Evolutionary conservation across 2,797 vertebrate species (phyloP).

Genomic region (Hyperoplus lanceolatus): DNA sequence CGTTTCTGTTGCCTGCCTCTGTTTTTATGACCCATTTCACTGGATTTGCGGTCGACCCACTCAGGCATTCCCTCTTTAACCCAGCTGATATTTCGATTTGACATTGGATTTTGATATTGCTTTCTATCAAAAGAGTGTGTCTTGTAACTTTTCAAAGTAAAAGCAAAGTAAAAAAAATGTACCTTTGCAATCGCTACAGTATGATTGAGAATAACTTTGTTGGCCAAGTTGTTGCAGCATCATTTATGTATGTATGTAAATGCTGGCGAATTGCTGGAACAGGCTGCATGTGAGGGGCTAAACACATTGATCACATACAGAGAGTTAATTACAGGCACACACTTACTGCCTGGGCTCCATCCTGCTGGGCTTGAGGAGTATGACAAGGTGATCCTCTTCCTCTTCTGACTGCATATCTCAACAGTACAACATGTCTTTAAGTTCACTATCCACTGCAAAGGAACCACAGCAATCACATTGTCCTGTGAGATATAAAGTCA

Average conservation of each 20-base stretch:
- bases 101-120: neutral
- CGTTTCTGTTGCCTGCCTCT: constrained; percentile 60
- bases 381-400: too few species aligned
- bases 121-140: neutral
- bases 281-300: too few species aligned
- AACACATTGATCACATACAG: too few species aligned
- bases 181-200: neutral
- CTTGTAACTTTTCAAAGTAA: too few species aligned
- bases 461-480: neutral
- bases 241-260: too few species aligned
- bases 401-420: too few species aligned
- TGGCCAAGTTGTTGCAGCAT: neutral
- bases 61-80: constrained; percentile 15
- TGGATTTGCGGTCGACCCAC: constrained; percentile 55
- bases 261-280: too few species aligned
- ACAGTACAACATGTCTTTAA: neutral
- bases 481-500: neutral
- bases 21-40: constrained; percentile 73
- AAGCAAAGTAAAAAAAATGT: too few species aligned
- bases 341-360: too few species aligned
- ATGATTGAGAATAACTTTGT: neutral
- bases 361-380: too few species aligned
- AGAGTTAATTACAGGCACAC: too few species aligned
- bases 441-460: neutral
- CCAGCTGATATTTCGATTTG: constrained; percentile 21